A percentile compares a stretch with the other conserved stretches of the same genome.
These are phyloP conservation scores for Meloe dianella DNA, from an alignment of 2,888 invertebrate species.

Conservation along the genomic window DNA sequence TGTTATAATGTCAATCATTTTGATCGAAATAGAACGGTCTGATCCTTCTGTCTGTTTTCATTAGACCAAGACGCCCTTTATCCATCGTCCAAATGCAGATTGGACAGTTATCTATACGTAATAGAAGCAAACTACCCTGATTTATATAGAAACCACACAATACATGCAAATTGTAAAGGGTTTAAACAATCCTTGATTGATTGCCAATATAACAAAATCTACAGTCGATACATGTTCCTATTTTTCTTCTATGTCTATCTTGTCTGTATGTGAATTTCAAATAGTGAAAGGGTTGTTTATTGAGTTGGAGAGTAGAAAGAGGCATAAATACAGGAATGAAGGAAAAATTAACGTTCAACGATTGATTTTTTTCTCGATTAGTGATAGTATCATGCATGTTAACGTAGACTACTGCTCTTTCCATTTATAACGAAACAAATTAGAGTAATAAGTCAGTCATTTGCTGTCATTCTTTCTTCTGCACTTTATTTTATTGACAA, in stretches of 20 bases:
- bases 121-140: conserved; percentile 1
- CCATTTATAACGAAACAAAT: no score
- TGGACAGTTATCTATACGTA: conserved; percentile 1
- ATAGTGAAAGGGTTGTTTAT: conserved; percentile 3
- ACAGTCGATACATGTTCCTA: background rate
- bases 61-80: conserved; percentile 7
- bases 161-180: conserved; percentile 4
- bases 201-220: background rate
- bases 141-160: background rate
- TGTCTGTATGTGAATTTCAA: background rate
- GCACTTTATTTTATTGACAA: no score
- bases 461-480: no score
- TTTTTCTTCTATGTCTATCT: background rate
- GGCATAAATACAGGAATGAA: background rate
- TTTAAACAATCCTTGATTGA: conserved; percentile 1
- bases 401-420: background rate
- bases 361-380: conserved; percentile 1
- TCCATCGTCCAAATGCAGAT: background rate
- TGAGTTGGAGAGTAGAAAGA: background rate
- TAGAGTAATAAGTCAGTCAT: no score
- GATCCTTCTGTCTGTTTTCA: conserved; percentile 8
- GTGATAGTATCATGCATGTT: background rate
- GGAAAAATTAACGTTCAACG: background rate
- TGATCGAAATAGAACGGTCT: background rate
- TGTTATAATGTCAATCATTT: conserved; percentile 6